Base-by-base conservation (phyloP, 2,888 invertebrate genomes). In the Euproctis similis region DNA sequence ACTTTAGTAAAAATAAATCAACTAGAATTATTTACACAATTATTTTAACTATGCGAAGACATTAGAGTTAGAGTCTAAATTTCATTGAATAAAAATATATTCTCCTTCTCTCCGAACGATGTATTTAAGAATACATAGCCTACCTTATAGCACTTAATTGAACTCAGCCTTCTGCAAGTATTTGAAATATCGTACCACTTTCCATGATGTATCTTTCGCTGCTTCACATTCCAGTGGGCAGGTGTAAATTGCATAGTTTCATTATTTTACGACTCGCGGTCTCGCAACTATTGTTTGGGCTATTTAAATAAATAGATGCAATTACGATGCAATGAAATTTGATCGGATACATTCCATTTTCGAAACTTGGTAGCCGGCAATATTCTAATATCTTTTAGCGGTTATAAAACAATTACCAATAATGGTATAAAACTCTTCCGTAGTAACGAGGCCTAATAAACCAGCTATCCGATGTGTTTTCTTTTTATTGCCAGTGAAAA, bases 141-240 rank as follows among this genome's bases (percentile, higher is more conserved):
- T n/a, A n/a, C n/a, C n/a, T n/a, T n/a, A n/a, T n/a, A n/a, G n/a
- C n/a, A n/a, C n/a, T n/a, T n/a, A n/a, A n/a, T n/a, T n/a, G n/a
- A n/a, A n/a, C n/a, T n/a, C n/a, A n/a, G n/a, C n/a, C n/a, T n/a
- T n/a, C 42, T 42, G 39, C 40, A 42, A 46, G 42, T 47, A 53
- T 62, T 70, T 69, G 65, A 72, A 70, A 70, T 73, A 75, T 72
- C 57, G 52, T 52, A 70, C 66, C 69, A 72, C 72, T 73, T 74
- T 72, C 71, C 58, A 47, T 61, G 61, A 56, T 58, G 58, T 62
- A 39, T 63, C 67, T 65, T 39, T 53, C 46, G 6, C 4, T 60
- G 61, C 67, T 47, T 45, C 43, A 57, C 68, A 66, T 71, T 66
- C 65, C 60, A 52, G 45, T 58, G 57, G 46, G 54, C 70, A 68